A percentile compares a stretch with the other conserved stretches of the same genome.
These are phyloP conservation scores for Periophthalmus magnuspinnatus DNA, from an alignment of 2,797 vertebrate species.

Conservation along the genomic window DNA sequence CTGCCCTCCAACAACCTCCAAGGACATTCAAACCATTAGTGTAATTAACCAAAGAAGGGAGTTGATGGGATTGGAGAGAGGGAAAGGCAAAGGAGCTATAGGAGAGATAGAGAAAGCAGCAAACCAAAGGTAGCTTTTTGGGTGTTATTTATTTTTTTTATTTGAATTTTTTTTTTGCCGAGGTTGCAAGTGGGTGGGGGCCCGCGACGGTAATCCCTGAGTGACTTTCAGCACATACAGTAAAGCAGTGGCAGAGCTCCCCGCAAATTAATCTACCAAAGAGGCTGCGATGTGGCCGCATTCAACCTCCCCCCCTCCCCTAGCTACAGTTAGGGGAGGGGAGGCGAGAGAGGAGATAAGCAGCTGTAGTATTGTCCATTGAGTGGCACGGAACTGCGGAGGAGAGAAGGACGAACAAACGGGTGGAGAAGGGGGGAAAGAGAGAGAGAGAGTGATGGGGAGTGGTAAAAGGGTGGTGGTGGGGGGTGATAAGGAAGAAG, in stretches of 20 bases:
- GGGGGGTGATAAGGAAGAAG: conserved; percentile 36
- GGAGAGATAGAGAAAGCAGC: conserved; percentile 35
- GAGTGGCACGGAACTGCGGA: conserved; percentile 34
- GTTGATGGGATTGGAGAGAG: conserved; percentile 57
- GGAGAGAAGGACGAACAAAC: conserved; percentile 41
- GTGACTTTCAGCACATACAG: conserved; percentile 81
- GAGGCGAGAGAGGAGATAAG: conserved; percentile 47
- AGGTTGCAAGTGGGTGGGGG: conserved; percentile 72
- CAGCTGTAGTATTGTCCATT: conserved; percentile 41
- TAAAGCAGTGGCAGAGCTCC: conserved; percentile 66
- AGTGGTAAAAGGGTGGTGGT: conserved; percentile 14
- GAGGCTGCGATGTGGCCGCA: conserved; percentile 64
- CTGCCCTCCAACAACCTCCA: conserved; percentile 62
- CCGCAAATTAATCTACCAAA: conserved; percentile 80
- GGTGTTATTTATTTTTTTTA: background rate
- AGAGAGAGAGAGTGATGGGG: no score
- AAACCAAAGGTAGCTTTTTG: conserved; percentile 50
- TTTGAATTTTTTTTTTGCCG: conserved; percentile 68
- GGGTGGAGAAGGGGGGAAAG: conserved; percentile 5
- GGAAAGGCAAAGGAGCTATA: conserved; percentile 38
- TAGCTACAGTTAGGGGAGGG: conserved; percentile 18
- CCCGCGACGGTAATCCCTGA: conserved; percentile 74
- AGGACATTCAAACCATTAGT: conserved; percentile 70
- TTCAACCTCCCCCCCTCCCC: conserved; percentile 19
- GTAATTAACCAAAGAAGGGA: conserved; percentile 73